phyloP scores from a whole-genome alignment of 2,113 vertebrate species.

The Neolamprologus tretocephalus region DNA sequence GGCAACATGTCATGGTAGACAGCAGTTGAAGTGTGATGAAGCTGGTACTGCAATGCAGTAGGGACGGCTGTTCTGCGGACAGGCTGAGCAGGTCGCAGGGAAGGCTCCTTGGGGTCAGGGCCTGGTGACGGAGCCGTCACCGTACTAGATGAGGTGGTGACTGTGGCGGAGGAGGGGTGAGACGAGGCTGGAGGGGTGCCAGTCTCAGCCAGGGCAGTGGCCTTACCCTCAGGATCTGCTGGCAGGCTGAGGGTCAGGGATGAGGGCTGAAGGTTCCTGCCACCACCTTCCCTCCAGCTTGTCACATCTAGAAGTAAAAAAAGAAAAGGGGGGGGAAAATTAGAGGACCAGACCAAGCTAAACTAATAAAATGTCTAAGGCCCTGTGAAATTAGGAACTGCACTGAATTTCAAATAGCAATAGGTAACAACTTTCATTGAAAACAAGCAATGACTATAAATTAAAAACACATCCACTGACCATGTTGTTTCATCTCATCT shows the following conservation, averaged over 20 bases:
- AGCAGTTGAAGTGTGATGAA: slow-evolving; percentile 86
- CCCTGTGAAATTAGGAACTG: not conserved
- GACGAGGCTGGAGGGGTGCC: slow-evolving; percentile 71
- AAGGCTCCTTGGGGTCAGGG: slow-evolving; percentile 83
- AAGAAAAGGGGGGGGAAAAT: not conserved
- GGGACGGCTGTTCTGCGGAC: slow-evolving; percentile 77
- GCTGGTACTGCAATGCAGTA: slow-evolving; percentile 82
- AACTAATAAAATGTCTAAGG: not conserved
- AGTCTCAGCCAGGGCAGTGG: slow-evolving; percentile 74
- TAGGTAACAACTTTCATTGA: not conserved
- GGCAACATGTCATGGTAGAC: slow-evolving; percentile 98
- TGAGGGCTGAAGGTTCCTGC: slow-evolving; percentile 90
- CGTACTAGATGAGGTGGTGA: slow-evolving; percentile 23
- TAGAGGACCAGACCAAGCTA: not conserved
- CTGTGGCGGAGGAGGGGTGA: slow-evolving; percentile 48
- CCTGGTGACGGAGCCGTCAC: slow-evolving; percentile 42
- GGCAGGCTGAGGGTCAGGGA: slow-evolving; percentile 81
- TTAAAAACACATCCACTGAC: not conserved
- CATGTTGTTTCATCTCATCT: not conserved
- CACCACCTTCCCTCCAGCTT: slow-evolving; percentile 99
- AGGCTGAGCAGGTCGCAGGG: slow-evolving; percentile 87
- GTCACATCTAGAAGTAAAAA: slow-evolving; percentile 82
- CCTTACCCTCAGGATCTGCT: slow-evolving; percentile 86
- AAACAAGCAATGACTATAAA: not conserved
- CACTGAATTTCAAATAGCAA: not conserved